Evolutionary conservation across 2,888 invertebrate genomes (phyloP).

Genomic region (Synanthedon andrenaeformis): DNA sequence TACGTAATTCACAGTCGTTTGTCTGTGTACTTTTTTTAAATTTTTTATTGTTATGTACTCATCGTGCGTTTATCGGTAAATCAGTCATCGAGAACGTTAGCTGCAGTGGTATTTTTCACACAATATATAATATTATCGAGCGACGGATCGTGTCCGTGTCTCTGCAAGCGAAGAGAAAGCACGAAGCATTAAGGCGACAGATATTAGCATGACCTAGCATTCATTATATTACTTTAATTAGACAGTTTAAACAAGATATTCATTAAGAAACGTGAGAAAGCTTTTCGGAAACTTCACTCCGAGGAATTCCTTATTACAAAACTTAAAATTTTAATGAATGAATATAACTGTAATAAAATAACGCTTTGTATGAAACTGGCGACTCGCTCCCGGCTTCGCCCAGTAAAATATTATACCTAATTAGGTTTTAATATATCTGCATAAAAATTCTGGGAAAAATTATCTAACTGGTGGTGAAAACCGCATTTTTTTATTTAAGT

Average conservation of each 20-base stretch:
- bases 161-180: slow-evolving; percentile 15
- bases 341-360: too few species aligned
- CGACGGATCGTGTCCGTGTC: slow-evolving; percentile 10
- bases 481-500: too few species aligned
- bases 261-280: slow-evolving; percentile 13
- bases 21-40: neutral
- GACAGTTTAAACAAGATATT: slow-evolving; percentile 17
- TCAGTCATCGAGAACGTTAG: neutral
- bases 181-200: slow-evolving; percentile 9
- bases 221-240: slow-evolving; percentile 16
- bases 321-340: neutral
- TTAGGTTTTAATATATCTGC: too few species aligned
- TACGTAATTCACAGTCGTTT: neutral
- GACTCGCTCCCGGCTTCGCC: too few species aligned
- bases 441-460: too few species aligned
- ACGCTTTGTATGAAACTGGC: too few species aligned
- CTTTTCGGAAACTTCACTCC: slow-evolving; percentile 10
- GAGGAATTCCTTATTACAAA: neutral
- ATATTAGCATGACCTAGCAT: slow-evolving; percentile 7
- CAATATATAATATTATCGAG: slow-evolving; percentile 13
- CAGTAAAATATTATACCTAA: too few species aligned
- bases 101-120: slow-evolving; percentile 14
- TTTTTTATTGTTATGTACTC: neutral
- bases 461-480: too few species aligned
- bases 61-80: neutral